Percentiles rank a stretch among this genome's conserved stretches.
phyloP scores from a whole-genome alignment of 2,797 vertebrate species.

The Chaetodon trifasciatus region DNA sequence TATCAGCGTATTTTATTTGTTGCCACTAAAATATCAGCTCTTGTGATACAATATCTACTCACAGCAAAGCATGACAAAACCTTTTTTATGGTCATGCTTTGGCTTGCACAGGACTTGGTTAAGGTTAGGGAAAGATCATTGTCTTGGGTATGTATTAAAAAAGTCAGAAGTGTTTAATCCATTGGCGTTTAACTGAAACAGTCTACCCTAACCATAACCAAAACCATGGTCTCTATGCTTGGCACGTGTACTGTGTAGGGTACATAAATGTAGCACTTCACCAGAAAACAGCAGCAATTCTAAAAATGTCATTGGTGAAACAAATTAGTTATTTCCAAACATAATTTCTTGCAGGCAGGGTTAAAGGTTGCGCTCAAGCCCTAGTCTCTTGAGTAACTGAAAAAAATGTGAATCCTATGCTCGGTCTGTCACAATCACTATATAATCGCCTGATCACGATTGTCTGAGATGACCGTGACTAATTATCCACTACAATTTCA shows the following conservation, averaged over 20 bases:
- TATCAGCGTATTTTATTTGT: neutral
- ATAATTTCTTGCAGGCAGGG: neutral
- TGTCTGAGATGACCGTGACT: no score
- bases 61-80: no score
- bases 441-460: no score
- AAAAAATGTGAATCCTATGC: neutral
- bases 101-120: neutral
- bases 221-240: neutral
- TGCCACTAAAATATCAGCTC: neutral
- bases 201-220: no score
- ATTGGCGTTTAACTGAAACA: neutral
- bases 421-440: no score
- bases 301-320: neutral
- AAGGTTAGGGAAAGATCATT: neutral
- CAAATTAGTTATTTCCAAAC: neutral
- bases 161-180: neutral
- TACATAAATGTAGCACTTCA: neutral
- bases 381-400: neutral
- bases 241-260: no score
- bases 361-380: neutral
- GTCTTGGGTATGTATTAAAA: neutral
- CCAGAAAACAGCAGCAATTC: neutral
- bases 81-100: neutral
- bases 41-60: no score
- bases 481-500: no score